These are phyloP conservation scores for Coryphaenoides rupestris DNA, from an alignment of 2,113 vertebrate species.

Conservation along the genomic window DNA sequence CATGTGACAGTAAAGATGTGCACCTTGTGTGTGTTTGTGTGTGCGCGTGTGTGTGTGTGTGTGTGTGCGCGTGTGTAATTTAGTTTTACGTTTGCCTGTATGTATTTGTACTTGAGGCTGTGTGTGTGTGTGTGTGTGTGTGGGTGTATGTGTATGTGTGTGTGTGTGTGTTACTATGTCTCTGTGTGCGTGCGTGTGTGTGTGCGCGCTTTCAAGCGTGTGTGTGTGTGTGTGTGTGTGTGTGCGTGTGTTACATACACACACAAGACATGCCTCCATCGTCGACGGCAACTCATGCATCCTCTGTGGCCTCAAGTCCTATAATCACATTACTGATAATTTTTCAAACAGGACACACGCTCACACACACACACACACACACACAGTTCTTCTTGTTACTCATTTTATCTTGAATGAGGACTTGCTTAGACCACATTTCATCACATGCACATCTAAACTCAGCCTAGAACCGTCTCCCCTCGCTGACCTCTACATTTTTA, in stretches of 20 bases:
- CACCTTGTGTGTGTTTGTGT: too few relatives aligned
- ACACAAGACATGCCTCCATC: conserved; percentile 23
- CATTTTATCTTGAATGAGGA: conserved; percentile 38
- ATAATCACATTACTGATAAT: conserved; percentile 43
- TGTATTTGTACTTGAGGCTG: too few relatives aligned
- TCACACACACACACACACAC: conserved; percentile 5
- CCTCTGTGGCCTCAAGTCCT: conserved; percentile 37
- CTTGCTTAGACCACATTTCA: conserved; percentile 24
- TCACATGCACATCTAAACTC: conserved; percentile 14
- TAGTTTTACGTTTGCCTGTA: too few relatives aligned
- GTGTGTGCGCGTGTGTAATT: too few relatives aligned
- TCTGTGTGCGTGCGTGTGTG: conserved; percentile 7
- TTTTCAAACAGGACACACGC: conserved; percentile 11
- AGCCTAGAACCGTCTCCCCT: conserved; percentile 11
- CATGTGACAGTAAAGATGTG: too few relatives aligned
- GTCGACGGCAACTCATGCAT: conserved; percentile 41
- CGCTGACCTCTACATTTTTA: conserved; percentile 9
- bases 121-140: too few relatives aligned
- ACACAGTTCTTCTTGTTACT: conserved; percentile 26
- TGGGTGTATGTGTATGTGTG: too few relatives aligned
- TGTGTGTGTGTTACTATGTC: neutral
- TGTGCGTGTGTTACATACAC: conserved; percentile 22
- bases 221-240: conserved; percentile 3
- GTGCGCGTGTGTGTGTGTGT: too few relatives aligned
- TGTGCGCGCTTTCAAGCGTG: too few relatives aligned